Evolutionary conservation across 2,888 invertebrate genomes (phyloP).

Genomic region (Uloborus plumipes): DNA sequence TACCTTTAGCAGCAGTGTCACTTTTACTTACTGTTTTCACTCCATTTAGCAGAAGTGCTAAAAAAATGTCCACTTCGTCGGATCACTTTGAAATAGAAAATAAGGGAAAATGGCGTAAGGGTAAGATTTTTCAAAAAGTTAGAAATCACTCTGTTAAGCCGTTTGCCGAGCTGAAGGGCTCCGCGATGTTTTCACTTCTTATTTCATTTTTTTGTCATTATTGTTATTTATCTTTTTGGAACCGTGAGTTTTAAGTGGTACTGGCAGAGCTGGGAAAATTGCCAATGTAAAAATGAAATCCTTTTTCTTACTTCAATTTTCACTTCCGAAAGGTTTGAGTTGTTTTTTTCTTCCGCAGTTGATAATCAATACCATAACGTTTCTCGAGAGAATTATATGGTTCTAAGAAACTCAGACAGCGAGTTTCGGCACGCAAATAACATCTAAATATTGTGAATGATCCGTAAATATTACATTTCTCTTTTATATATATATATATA

Average conservation of each 20-base stretch:
- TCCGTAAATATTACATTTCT: too few relatives aligned
- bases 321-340: not conserved
- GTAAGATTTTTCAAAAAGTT: conserved; percentile 32
- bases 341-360: not conserved
- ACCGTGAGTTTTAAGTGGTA: too few relatives aligned
- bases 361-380: not conserved
- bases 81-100: conserved; percentile 50
- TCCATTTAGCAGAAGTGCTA: conserved; percentile 41
- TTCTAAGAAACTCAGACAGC: too few relatives aligned
- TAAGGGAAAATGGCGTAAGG: conserved; percentile 14
- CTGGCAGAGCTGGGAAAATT: not conserved
- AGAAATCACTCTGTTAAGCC: conserved; percentile 36
- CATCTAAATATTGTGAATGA: too few relatives aligned
- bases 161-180: conserved; percentile 22
- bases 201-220: conserved; percentile 5
- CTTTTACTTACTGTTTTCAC: conserved; percentile 52
- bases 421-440: too few relatives aligned
- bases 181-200: conserved; percentile 19
- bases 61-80: conserved; percentile 34
- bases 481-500: too few relatives aligned
- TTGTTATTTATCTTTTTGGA: not conserved
- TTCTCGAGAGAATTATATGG: too few relatives aligned
- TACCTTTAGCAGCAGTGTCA: conserved; percentile 8
- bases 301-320: not conserved
- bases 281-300: not conserved